Evolutionary conservation across 2,113 vertebrate species (phyloP), one percentile per base, ranked within the genome.

Genomic region (Tupaia chinensis): DNA sequence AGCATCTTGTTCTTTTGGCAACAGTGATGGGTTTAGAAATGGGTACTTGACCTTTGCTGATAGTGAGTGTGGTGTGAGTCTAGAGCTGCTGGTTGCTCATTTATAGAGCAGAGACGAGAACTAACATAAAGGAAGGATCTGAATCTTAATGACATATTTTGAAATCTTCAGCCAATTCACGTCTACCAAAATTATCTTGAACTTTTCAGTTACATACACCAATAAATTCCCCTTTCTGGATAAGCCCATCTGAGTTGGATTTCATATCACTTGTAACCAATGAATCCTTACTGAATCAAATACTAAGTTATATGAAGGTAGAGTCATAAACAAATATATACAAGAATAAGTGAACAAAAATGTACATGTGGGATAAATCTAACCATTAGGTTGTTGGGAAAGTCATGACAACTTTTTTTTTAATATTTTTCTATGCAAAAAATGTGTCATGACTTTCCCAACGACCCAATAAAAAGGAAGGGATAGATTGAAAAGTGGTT

Each of bases 171-270:
- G 11, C 20, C n/a, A 91, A 93, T 17, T 4, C 29, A 87, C 54
- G 15, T 77, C 56, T 91, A 87, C 78, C 44, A 93, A 85, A 89
- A 85, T 29, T 84, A 84, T 74, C 63, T 79, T 86, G 65, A 82
- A 29, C 13, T 72, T 77, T 85, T 70, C 86, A 66, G 19, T 80
- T 83, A 87, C 10, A 5, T 68, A 19, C 90, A 29, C n/a, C 86
- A 93, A 84, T 87, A 89, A 66, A 95, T 91, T 87, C 16, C 25
- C 44, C 77, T 91, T 63, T 89, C 22, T 69, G 22, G 60, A 81
- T 86, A 94, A 93, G n/a, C 17, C 56, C 88, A 34, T 87, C 87
- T 92, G 44, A 93, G 63, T 65, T 94, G 58, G 27, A 91, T 73
- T 88, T 94, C 76, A 81, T 72, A 60, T 95, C 32, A 90, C 11